phyloP scores from a whole-genome alignment of 2,797 vertebrate species.

The Eulemur rubriventer region DNA sequence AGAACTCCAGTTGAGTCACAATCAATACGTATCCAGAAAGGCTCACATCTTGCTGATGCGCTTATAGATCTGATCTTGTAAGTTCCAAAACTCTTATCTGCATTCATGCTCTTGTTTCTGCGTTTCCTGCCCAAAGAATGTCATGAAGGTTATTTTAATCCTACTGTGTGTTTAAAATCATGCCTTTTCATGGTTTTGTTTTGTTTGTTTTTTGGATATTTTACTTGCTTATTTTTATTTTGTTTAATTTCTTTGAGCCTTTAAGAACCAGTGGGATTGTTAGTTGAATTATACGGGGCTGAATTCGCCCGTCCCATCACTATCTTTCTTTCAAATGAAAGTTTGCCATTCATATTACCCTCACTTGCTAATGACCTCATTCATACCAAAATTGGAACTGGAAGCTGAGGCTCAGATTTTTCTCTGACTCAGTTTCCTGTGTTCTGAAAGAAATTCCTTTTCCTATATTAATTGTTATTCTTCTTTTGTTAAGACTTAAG shows the following conservation, averaged over 20 bases:
- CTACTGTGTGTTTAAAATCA: background rate
- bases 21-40: background rate
- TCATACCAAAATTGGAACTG: constrained; percentile 4
- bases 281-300: background rate
- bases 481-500: constrained; percentile 76
- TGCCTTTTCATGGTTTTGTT: background rate
- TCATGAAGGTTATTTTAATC: background rate
- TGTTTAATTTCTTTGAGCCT: background rate
- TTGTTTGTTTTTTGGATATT: background rate
- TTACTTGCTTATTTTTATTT: background rate
- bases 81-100: background rate
- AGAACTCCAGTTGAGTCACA: background rate
- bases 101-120: background rate
- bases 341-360: background rate
- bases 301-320: background rate
- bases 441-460: constrained; percentile 56
- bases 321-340: constrained; percentile 15
- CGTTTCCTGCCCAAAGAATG: background rate
- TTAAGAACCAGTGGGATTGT: background rate
- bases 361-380: constrained; percentile 45
- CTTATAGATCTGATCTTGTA: background rate
- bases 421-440: constrained; percentile 73
- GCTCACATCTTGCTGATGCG: background rate
- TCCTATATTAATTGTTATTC: constrained; percentile 52
- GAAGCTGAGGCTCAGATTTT: constrained; percentile 34